Evolutionary conservation across 2,113 vertebrate genomes (phyloP), one percentile per base, ranked within the genome.

Genomic region (Nyctereutes procyonoides): DNA sequence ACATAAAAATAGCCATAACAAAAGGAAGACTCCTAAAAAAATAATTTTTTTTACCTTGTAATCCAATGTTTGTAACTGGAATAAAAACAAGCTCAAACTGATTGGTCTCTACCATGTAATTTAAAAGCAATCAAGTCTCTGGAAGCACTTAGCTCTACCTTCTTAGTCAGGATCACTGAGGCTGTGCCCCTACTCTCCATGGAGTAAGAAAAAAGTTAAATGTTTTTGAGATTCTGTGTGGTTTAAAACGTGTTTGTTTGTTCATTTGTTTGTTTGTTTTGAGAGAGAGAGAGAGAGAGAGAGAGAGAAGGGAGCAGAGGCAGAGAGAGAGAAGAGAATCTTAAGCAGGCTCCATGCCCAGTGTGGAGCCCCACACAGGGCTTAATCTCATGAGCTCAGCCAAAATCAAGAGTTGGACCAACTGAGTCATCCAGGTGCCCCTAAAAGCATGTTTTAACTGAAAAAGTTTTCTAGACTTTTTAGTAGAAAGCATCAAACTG

Each of bases 391-490:
- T 69, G n/a, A 69, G 32, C 67, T 9, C 1, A 69, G n/a, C n/a
- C 67, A 35, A 69, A 69, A 69, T 69, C 67, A 35, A 35, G 17
- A 69, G 67, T 69, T 14, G 8, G 67, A 35, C 32, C 17, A 17
- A 69, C 67, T 69, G 67, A 69, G 17, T n/a, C 17, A 69, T 8
- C 16, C 8, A 69, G 17, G 32, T 5, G 2, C 67, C n/a, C 67
- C 67, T 69, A 84, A 76, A 95, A 85, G 32, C 71, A 89, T 24
- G 6, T 51, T 93, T 83, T 83, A 83, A 88, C 8, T 77, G 22
- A 89, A 97, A 92, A 77, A 73, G 51, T 53, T 86, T 77, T 76
- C 58, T 76, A 86, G 51, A 82, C 7, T 30, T 73, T 85, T 89
- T 93, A 60, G 4, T 86, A 81, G 32, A 92, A 84, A 90, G 4